Conservation (phyloP, 2,113 vertebrate species). For the Silurus meridionalis region DNA sequence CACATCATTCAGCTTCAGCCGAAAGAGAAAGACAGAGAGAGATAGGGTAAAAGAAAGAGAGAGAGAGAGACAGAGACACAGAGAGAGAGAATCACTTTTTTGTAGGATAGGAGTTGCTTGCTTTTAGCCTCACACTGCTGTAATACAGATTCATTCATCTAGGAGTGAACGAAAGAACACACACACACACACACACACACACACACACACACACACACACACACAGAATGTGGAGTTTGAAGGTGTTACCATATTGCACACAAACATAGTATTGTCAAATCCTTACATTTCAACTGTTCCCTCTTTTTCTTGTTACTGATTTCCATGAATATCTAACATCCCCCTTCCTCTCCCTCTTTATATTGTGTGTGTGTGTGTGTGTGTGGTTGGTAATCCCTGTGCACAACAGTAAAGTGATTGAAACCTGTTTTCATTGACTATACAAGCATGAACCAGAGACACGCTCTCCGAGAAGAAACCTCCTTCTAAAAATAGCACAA, state of each 20-base stretch:
- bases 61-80: slow-evolving; percentile 2
- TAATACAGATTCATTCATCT: slow-evolving; percentile 56
- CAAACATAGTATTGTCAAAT: slow-evolving; percentile 8
- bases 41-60: not conserved
- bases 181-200: not conserved
- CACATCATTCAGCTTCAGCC: slow-evolving; percentile 36
- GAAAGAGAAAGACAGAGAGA: slow-evolving; percentile 3
- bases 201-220: slow-evolving; percentile 28
- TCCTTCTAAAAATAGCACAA: slow-evolving; percentile 61
- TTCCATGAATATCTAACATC: not conserved
- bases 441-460: slow-evolving; percentile 39
- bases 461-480: slow-evolving; percentile 29
- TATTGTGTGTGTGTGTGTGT: not conserved
- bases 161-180: not conserved
- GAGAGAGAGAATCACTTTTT: slow-evolving; percentile 34
- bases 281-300: slow-evolving; percentile 7
- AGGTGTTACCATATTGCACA: not conserved
- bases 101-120: slow-evolving; percentile 46
- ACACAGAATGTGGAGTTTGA: not conserved
- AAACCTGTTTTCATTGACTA: slow-evolving; percentile 58
- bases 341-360: not conserved
- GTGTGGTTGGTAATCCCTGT: slow-evolving; percentile 51
- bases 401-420: slow-evolving; percentile 54
- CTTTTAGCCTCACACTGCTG: slow-evolving; percentile 50
- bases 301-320: not conserved